Conservation (phyloP, 1,140 invertebrate genomes). For the Tribolium castaneum region DNA sequence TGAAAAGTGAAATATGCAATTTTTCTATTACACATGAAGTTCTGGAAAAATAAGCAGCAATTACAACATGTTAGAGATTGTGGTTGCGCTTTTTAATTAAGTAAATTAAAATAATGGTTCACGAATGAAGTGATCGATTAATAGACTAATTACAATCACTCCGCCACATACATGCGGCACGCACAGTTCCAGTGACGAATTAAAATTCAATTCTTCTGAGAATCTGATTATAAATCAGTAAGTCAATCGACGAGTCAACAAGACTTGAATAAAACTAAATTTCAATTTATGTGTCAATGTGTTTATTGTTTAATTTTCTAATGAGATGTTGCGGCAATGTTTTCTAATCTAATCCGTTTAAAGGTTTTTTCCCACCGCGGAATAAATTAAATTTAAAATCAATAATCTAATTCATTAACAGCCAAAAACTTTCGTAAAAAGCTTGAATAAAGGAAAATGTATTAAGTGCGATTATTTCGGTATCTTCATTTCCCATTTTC, state of each 20-base stretch:
- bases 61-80: not conserved
- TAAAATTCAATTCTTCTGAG: slow-evolving; percentile 33
- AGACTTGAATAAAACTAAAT: slow-evolving; percentile 33
- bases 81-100: not conserved
- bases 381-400: slow-evolving; percentile 5
- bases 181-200: slow-evolving; percentile 33
- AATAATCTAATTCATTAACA: slow-evolving; percentile 15
- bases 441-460: slow-evolving; percentile 23
- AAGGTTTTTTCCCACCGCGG: not conserved
- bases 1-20: not conserved
- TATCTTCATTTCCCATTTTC: slow-evolving; percentile 41
- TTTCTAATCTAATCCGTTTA: not conserved
- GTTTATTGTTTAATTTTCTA: slow-evolving; percentile 33
- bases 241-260: slow-evolving; percentile 21
- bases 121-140: slow-evolving; percentile 1
- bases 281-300: slow-evolving; percentile 36
- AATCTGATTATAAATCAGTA: slow-evolving; percentile 36
- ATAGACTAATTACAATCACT: slow-evolving; percentile 27
- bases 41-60: not conserved
- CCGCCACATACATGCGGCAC: not conserved
- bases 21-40: not conserved
- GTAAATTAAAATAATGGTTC: not conserved
- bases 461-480: slow-evolving; percentile 38
- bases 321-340: not conserved
- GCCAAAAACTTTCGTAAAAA: not conserved